phyloP scores from a whole-genome alignment of 1,140 invertebrate species.

The Cydia amplana region DNA sequence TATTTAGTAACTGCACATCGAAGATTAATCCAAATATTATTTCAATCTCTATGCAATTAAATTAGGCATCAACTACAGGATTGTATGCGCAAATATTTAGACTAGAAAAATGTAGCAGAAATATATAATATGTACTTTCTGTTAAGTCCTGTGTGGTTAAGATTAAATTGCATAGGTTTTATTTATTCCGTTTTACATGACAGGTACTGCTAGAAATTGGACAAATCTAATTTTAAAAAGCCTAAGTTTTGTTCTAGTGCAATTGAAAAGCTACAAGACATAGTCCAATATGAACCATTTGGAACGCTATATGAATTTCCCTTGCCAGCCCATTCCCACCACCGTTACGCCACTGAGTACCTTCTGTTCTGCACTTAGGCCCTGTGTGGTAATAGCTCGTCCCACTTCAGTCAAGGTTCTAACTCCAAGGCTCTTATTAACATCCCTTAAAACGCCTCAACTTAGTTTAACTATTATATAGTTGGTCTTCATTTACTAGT shows the following conservation, averaged over 20 bases:
- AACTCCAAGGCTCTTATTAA: constrained; percentile 42
- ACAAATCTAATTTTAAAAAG: too few relatives aligned
- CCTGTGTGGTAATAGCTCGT: constrained; percentile 65
- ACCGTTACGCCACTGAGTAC: constrained; percentile 54
- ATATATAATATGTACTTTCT: too few relatives aligned
- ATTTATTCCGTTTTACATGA: too few relatives aligned
- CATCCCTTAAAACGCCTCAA: not conserved
- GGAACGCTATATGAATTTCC: not conserved
- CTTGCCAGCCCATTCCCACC: constrained; percentile 35
- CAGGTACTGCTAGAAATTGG: too few relatives aligned
- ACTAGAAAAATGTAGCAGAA: too few relatives aligned
- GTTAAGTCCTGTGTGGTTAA: too few relatives aligned
- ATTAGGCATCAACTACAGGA: too few relatives aligned
- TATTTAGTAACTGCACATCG: too few relatives aligned
- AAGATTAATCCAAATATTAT: too few relatives aligned
- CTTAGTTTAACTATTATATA: not conserved
- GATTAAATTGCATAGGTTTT: too few relatives aligned
- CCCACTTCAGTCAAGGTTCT: constrained; percentile 71
- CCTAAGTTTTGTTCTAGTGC: not conserved
- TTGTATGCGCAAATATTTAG: too few relatives aligned
- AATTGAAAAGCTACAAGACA: not conserved
- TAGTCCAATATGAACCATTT: not conserved
- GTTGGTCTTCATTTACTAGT: not conserved
- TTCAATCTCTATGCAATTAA: too few relatives aligned
- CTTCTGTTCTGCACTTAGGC: constrained; percentile 64